Base-by-base conservation (phyloP, 2,888 invertebrate species). In the Mimumesa dahlbomi region DNA sequence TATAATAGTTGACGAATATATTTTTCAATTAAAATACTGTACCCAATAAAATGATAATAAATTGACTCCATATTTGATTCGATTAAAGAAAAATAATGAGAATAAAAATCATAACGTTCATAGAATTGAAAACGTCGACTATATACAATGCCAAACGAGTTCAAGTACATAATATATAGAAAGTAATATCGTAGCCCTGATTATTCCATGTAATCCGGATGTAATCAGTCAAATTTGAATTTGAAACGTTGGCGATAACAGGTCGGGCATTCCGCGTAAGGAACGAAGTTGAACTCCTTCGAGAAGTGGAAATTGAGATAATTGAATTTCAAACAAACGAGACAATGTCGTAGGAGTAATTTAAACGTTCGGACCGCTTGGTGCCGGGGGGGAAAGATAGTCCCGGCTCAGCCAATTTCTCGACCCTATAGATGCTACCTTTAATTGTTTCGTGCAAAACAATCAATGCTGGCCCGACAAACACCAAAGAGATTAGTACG, bases 301-400 rank as follows among this genome's bases (percentile, higher is more conserved):
- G 14, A 21, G 53, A 13, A 56, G 40, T 59, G 38, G 42, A 65
- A 59, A 65, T 62, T 43, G 49, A 53, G 45, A 61, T 73, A 73
- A 73, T 62, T 71, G 66, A 54, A 65, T 65, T 62, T 49, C 31
- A 49, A 58, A 50, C 49, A 58, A 53, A 65, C 36, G 43, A n/a
- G 29, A 58, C 58, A 46, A 45, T 50, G 48, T 72, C 56, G 59
- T 52, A 40, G 46, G 42, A 59, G 59, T 52, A 72, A 73, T 63
- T 72, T 53, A 63, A 72, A 53, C 52, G 63, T 49, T 72, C 22
- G 45, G n/a, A 52, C 40, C 43, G 45, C 43, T 46, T 18, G 49
- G 52, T 52, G 42, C 18, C 34, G 18, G 13, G 21, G 36, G 31
- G 46, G 34, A 48, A 46, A 50, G 49, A 59, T 50, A 38, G 42